A percentile compares a stretch with the other conserved stretches of the same genome.
Conservation (phyloP, 2,888 invertebrate species). For the Standfussiana lucernea region DNA sequence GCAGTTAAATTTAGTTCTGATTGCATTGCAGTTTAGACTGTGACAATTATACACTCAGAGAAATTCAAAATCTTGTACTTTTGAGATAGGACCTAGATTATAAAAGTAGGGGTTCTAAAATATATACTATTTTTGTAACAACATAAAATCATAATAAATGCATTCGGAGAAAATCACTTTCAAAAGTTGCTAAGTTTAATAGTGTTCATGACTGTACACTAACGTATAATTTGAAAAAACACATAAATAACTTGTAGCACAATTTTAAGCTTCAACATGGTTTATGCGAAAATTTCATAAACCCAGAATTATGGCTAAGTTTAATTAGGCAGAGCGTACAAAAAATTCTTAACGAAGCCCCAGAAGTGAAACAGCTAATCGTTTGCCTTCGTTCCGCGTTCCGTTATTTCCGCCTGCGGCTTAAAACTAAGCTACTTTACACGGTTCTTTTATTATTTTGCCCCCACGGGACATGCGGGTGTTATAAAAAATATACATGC, state of each 20-base stretch:
- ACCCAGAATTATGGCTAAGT: conserved; percentile 43
- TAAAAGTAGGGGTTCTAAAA: background rate
- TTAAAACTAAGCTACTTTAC: conserved; percentile 42
- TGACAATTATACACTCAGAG: too few relatives aligned
- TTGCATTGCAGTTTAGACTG: too few relatives aligned
- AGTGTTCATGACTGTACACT: background rate
- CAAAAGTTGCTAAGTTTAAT: background rate
- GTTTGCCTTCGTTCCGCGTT: conserved; percentile 36
- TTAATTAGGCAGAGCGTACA: conserved; percentile 52
- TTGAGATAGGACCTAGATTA: background rate
- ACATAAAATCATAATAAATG: background rate
- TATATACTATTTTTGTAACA: background rate
- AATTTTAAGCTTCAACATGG: conserved; percentile 32
- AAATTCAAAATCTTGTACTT: too few relatives aligned
- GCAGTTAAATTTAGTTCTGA: too few relatives aligned
- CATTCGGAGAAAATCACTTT: background rate
- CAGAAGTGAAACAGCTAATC: conserved; percentile 50
- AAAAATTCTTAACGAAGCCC: conserved; percentile 49
- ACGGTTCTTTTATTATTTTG: conserved; percentile 57
- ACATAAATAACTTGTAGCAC: conserved; percentile 16
- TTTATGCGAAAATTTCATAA: conserved; percentile 35
- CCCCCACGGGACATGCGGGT: conserved; percentile 44
- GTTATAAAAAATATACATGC: conserved; percentile 61
- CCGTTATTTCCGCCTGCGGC: conserved; percentile 34
- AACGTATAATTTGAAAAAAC: background rate